phyloP scores from a whole-genome alignment of 2,113 vertebrate species.

The Pachyramphus minor region DNA sequence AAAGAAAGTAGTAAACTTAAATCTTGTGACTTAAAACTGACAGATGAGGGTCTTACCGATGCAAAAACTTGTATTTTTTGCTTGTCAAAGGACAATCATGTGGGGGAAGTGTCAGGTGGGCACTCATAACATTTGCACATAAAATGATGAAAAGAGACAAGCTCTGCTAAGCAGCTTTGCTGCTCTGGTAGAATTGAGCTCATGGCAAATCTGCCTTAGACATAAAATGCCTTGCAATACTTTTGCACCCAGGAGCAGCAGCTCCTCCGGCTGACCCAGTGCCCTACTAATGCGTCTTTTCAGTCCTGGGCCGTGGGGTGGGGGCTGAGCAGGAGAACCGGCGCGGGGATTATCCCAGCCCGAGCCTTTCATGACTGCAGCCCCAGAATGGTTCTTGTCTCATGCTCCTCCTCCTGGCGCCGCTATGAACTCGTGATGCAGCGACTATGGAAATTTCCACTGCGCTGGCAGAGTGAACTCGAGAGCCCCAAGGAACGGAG shows the following conservation, averaged over 20 bases:
- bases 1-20: rapidly evolving
- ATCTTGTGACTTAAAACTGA: not conserved
- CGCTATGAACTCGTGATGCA: rapidly evolving
- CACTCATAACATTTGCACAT: not conserved
- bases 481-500: not conserved
- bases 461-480: not conserved
- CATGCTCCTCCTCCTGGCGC: not conserved
- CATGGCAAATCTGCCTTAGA: rapidly evolving
- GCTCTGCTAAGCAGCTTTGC: not conserved
- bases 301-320: not conserved
- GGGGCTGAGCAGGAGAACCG: rapidly evolving
- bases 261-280: not conserved
- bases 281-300: not conserved
- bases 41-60: not conserved
- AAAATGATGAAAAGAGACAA: rapidly evolving
- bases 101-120: rapidly evolving
- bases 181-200: rapidly evolving
- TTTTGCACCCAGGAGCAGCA: rapidly evolving
- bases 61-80: rapidly evolving
- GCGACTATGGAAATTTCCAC: slow-evolving; percentile 41
- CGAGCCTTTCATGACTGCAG: not conserved
- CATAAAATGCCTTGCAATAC: rapidly evolving
- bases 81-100: rapidly evolving
- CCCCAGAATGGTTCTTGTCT: not conserved
- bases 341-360: not conserved